A percentile compares a stretch with the other conserved stretches of the same genome.
Conservation (phyloP, 2,888 invertebrate genomes). For the Galerucella nymphaeae region DNA sequence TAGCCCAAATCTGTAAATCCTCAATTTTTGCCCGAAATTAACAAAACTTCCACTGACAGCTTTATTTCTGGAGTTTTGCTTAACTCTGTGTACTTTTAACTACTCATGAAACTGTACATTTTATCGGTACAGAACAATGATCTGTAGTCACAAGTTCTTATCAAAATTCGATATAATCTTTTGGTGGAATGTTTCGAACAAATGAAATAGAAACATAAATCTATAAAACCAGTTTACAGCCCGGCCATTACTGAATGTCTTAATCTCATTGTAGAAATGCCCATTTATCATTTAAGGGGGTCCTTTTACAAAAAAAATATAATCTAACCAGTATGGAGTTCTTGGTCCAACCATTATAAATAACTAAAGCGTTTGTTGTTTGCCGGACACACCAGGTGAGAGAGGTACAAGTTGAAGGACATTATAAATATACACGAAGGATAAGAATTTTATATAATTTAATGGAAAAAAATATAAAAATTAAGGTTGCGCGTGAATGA, state of each 20-base stretch:
- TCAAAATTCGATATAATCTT: not conserved
- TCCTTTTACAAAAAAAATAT: conserved; percentile 40
- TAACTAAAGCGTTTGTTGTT: conserved; percentile 15
- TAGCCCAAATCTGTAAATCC: no score
- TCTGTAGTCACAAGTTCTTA: no score
- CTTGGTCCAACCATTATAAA: conserved; percentile 32
- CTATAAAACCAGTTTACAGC: conserved; percentile 45
- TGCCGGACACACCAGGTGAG: conserved; percentile 17
- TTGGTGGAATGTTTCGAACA: conserved; percentile 20
- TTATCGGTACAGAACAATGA: no score
- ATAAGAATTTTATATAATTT: not conserved
- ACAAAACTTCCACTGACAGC: no score
- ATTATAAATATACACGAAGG: not conserved
- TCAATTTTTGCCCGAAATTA: no score
- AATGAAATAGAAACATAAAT: conserved; percentile 38
- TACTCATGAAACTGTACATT: no score
- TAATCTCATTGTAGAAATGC: conserved; percentile 51
- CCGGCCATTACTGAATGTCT: conserved; percentile 53
- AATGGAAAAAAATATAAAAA: not conserved
- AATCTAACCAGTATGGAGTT: conserved; percentile 40
- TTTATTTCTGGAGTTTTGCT: no score
- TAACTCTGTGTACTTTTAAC: no score
- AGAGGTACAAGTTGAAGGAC: conserved; percentile 8
- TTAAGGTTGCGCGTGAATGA: not conserved
- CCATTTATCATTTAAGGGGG: conserved; percentile 53